Base-by-base conservation (phyloP, 2,113 vertebrate species). In the Entomyzon cyanotis region DNA sequence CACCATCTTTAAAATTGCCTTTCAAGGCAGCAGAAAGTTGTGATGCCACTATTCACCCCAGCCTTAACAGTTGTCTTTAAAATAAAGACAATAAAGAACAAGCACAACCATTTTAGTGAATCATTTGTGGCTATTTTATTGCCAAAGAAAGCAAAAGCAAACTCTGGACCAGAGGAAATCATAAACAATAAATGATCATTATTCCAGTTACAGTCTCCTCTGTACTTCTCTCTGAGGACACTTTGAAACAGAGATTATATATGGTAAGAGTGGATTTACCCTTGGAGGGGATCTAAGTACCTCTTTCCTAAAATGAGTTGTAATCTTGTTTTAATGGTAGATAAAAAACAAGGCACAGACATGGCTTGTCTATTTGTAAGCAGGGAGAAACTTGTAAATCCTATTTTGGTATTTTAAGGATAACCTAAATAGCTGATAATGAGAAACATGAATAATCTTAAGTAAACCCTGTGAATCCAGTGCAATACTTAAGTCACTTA, bases 301-400 rank as follows among this genome's bases (percentile, higher is more conserved):
- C 77, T 95, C 93, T 74, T 89, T 73, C 77, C 69, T 79, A 77
- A 95, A 95, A 84, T 89, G 69, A 94, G 69, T 91, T 89, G 77
- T 92, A 96, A 94, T 97, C 94, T 95, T 91, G 93, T 94, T 97
- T 91, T 92, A 96, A 97, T 94, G 91, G 93, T 75, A 93, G 89
- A 92, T 94, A 70, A 90, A 96, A 95, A 93, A 87, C 84, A 97
- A 96, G 88, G 68, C 47, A 2, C 63, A 52, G 80, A 44, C 59
- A 22, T 53, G 63, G 19, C 31, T 94, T 41, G 59, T 71, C 60
- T 92, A 2, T 63, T 31, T 25, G 30, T 69, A 23, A 77, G 71
- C 25, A 39, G 30, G 21, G 21, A 53, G 17, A 78, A 76, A 33
- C 73, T 64, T 18, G 23, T 86, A 97, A 96, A 96, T 95, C 96